A percentile compares a stretch with the other conserved stretches of the same genome.
Evolutionary conservation across 2,113 vertebrate genomes (phyloP).

Genomic region (Takifugu bimaculatus): DNA sequence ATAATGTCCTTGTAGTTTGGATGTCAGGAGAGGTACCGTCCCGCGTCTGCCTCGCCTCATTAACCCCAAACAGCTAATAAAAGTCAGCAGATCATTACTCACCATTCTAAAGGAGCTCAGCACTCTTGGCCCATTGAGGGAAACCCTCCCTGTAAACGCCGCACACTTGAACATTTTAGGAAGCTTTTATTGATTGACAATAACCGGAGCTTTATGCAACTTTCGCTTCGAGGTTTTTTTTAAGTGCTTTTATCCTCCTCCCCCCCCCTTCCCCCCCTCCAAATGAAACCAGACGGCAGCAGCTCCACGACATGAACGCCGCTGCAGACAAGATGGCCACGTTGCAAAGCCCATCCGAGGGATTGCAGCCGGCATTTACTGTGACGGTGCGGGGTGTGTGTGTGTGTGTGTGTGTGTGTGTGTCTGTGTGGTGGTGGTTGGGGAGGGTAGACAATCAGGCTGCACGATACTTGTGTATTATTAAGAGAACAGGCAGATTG

Average conservation of each 20-base stretch:
- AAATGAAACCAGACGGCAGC: too few species aligned
- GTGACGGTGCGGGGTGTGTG: neutral
- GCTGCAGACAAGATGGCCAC: conserved; percentile 32
- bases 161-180: conserved; percentile 47
- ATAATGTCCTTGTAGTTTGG: neutral
- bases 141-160: conserved; percentile 27
- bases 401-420: too few species aligned
- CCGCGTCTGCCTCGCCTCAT: neutral
- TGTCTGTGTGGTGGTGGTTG: too few species aligned
- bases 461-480: too few species aligned
- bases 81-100: conserved; percentile 25
- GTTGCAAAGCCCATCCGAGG: conserved; percentile 19
- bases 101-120: neutral
- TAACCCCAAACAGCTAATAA: conserved; percentile 6
- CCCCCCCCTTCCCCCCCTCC: too few species aligned
- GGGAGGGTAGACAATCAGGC: too few species aligned
- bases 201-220: conserved; percentile 39
- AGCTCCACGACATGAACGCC: conserved; percentile 2
- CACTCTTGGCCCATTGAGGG: conserved; percentile 6
- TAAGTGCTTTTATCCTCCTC: neutral
- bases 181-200: conserved; percentile 55
- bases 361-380: conserved; percentile 34
- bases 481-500: neutral
- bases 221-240: conserved; percentile 43
- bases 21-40: neutral